Conservation (phyloP, 2,888 invertebrate genomes). For the Drosophila stalkeri region DNA sequence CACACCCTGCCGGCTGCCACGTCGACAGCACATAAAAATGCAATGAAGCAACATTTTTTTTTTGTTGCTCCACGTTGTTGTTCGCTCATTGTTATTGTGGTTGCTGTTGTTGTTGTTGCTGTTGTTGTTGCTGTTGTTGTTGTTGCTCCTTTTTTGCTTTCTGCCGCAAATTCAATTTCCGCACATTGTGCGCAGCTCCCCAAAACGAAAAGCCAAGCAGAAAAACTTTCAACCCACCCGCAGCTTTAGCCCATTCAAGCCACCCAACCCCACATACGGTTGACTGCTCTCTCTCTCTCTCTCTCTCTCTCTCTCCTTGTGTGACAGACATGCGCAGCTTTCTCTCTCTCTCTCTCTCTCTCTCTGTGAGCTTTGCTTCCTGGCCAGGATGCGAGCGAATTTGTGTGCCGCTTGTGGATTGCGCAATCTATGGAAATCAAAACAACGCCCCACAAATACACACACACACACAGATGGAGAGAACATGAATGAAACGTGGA, state of each 20-base stretch:
- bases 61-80: constrained; percentile 12
- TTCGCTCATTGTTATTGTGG: constrained; percentile 23
- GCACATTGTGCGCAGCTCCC: constrained; percentile 78
- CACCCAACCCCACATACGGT: constrained; percentile 4
- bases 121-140: constrained; percentile 5
- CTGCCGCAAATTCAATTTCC: constrained; percentile 80
- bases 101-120: constrained; percentile 13
- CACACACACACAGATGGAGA: constrained; percentile 15
- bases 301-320: constrained; percentile 7
- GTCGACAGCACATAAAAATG: constrained; percentile 69
- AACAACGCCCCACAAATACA: constrained; percentile 79
- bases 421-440: constrained; percentile 79
- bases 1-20: constrained; percentile 53
- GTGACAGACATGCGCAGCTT: background rate
- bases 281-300: background rate
- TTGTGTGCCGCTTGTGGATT: constrained; percentile 57
- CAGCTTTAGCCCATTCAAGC: constrained; percentile 10
- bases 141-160: constrained; percentile 38
- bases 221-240: constrained; percentile 8
- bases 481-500: constrained; percentile 35
- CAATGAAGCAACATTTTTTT: constrained; percentile 61
- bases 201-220: constrained; percentile 31
- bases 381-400: constrained; percentile 34
- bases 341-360: constrained; percentile 5
- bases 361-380: constrained; percentile 43